Conservation (phyloP, 2,797 vertebrate species). For the Pelobates cultripes region DNA sequence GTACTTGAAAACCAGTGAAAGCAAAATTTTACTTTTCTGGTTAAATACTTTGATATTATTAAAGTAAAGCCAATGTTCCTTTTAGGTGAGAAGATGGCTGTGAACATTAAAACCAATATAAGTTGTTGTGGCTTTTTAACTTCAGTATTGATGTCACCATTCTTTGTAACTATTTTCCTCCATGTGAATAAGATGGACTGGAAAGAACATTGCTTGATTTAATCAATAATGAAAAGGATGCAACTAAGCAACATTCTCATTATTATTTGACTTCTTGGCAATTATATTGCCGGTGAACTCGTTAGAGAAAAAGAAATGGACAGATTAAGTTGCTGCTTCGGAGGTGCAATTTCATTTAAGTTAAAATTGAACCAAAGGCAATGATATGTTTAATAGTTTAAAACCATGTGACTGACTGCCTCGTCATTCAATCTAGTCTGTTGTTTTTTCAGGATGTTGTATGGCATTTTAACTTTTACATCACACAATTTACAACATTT, state of each 20-base stretch:
- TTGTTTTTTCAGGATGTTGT: conserved; percentile 9
- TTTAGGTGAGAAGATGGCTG: too few relatives aligned
- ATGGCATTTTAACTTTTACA: conserved; percentile 14
- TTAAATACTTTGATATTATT: too few relatives aligned
- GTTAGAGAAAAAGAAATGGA: conserved; percentile 33
- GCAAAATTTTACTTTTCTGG: too few relatives aligned
- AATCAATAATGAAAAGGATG: conserved; percentile 26
- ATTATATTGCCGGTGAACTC: conserved; percentile 12
- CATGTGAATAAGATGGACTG: not conserved
- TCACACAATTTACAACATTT: conserved; percentile 10
- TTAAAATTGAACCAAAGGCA: conserved; percentile 8
- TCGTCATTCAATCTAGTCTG: conserved; percentile 13
- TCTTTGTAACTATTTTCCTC: conserved; percentile 2
- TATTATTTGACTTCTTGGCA: conserved; percentile 36
- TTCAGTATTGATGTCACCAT: too few relatives aligned
- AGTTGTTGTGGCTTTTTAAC: too few relatives aligned
- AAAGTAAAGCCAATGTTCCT: too few relatives aligned
- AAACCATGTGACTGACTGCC: conserved; percentile 13
- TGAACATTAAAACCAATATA: too few relatives aligned
- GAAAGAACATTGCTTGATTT: conserved; percentile 14
- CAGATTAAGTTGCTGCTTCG: conserved; percentile 11
- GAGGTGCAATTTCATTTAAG: conserved; percentile 6
- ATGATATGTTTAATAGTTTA: conserved; percentile 35
- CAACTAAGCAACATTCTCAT: conserved; percentile 15
- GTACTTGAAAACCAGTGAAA: too few relatives aligned